Evolutionary conservation across 2,797 vertebrate genomes (phyloP), one percentile per base, ranked within the genome.

Genomic region (Myotis myotis): DNA sequence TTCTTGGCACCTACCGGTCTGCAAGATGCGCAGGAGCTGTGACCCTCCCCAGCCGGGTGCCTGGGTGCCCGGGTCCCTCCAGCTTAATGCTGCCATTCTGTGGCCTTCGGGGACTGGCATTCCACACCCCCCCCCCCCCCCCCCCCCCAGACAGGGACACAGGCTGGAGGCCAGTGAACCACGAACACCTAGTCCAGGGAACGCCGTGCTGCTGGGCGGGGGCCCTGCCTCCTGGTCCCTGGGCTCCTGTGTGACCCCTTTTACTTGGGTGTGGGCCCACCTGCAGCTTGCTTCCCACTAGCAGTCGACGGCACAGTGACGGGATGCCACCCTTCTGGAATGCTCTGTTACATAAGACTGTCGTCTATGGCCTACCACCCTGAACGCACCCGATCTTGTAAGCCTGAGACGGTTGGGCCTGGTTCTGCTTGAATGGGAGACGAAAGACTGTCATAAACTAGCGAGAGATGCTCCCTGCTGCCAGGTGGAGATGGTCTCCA

Each of bases 11-110:
- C 38, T 23, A 72, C 25, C 0, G 5, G 57, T 11, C 44, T 47
- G 44, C 44, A 47, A 47, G 44, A 47, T 47, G 44, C 12, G 44
- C 64, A 17, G 64, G n/a, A 17, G 4, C 30, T 2, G 70, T 1
- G 16, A 19, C 5, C 22, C 4, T 44, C 10, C 15, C 11, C 0
- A 15, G 75, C 41, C 23, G 62, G 0, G 8, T 3, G 16, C 33
- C 62, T 0, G 0, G 0, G 1, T 8, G 10, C 7, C 44, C 11
- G 8, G 11, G n/a, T 0, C 17, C n/a, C 38, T 30, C 68, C 47
- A 12, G 22, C 28, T n/a, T 33, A 1, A 5, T 1, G 44, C 3
- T 10, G 2, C 1, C 28, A 9, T 38, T 25, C 79, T 11, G 23
- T 33, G 62, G 47, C 1, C 53, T 25, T 20, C 2, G 49, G 89